These are phyloP conservation scores for Lochmaea capreae DNA, from an alignment of 2,888 invertebrate species.

Conservation along the genomic window DNA sequence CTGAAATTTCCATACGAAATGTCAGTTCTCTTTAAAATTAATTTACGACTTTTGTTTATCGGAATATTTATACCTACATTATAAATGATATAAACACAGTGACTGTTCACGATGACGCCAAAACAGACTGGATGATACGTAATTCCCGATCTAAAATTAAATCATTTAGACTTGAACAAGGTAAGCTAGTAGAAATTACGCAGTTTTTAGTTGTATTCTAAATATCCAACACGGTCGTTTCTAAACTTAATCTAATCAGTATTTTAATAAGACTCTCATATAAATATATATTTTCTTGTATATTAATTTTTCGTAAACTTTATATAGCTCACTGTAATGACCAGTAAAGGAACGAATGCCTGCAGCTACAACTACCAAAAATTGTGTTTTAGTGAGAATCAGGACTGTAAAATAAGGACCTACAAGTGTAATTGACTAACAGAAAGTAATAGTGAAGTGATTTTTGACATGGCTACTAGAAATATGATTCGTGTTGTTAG, in stretches of 20 bases:
- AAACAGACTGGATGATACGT: conserved; percentile 11
- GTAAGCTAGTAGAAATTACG: conserved; percentile 6
- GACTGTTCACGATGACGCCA: background rate
- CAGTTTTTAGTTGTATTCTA: conserved; percentile 6
- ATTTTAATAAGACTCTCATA: background rate
- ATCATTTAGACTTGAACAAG: background rate
- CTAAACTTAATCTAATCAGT: background rate
- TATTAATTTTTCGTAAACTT: conserved; percentile 12
- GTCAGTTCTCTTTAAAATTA: no score
- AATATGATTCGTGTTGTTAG: conserved; percentile 56
- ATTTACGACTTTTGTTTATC: background rate
- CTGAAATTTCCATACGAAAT: no score
- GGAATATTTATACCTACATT: background rate
- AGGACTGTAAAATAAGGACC: conserved; percentile 32
- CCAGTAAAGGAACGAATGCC: conserved; percentile 5
- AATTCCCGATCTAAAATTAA: conserved; percentile 17
- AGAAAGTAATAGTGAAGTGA: conserved; percentile 15
- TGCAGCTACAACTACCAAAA: conserved; percentile 11
- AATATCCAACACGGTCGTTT: background rate
- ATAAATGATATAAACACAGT: background rate
- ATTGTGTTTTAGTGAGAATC: conserved; percentile 5
- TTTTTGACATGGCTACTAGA: conserved; percentile 50
- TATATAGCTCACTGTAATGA: conserved; percentile 27
- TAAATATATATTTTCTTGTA: background rate
- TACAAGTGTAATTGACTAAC: conserved; percentile 13